Percentiles rank a stretch among this genome's conserved stretches.
phyloP scores from a whole-genome alignment of 2,113 vertebrate species.

The Lepus timidus region DNA sequence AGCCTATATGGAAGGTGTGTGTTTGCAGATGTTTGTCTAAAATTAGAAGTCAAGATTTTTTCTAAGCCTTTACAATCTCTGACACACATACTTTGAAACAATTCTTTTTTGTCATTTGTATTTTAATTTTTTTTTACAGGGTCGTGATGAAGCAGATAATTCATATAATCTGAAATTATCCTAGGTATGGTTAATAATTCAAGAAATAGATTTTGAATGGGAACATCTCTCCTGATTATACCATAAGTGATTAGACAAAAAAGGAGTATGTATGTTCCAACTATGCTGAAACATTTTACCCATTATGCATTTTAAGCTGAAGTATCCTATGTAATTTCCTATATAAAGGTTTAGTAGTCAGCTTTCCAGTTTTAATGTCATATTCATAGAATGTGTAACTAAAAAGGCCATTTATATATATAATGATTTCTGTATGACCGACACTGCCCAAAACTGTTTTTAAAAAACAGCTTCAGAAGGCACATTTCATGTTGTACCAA shows the following conservation, averaged over 20 bases:
- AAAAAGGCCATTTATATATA: slow-evolving; percentile 44
- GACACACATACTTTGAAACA: slow-evolving; percentile 67
- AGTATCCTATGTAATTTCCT: slow-evolving; percentile 75
- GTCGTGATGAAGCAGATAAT: neutral
- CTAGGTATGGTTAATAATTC: neutral
- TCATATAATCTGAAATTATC: slow-evolving; percentile 22
- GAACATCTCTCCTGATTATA: slow-evolving; percentile 70
- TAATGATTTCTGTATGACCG: slow-evolving; percentile 51
- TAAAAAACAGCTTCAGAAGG: slow-evolving; percentile 72
- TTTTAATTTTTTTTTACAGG: slow-evolving; percentile 61
- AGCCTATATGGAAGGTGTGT: neutral
- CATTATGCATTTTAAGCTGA: slow-evolving; percentile 74
- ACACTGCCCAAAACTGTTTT: slow-evolving; percentile 63
- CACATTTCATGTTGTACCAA: slow-evolving; percentile 72
- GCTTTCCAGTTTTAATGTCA: slow-evolving; percentile 51
- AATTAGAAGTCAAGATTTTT: slow-evolving; percentile 38
- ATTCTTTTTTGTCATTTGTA: slow-evolving; percentile 66
- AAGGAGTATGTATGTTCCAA: slow-evolving; percentile 35
- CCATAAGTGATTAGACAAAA: slow-evolving; percentile 45
- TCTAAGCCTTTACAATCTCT: slow-evolving; percentile 63
- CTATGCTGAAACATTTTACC: slow-evolving; percentile 77
- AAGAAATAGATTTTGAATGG: slow-evolving; percentile 71
- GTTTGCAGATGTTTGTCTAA: neutral
- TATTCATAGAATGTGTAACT: slow-evolving; percentile 52
- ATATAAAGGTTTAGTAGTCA: slow-evolving; percentile 67